phyloP scores from a whole-genome alignment of 2,888 invertebrate species.

The Lasioglossum figueresi region DNA sequence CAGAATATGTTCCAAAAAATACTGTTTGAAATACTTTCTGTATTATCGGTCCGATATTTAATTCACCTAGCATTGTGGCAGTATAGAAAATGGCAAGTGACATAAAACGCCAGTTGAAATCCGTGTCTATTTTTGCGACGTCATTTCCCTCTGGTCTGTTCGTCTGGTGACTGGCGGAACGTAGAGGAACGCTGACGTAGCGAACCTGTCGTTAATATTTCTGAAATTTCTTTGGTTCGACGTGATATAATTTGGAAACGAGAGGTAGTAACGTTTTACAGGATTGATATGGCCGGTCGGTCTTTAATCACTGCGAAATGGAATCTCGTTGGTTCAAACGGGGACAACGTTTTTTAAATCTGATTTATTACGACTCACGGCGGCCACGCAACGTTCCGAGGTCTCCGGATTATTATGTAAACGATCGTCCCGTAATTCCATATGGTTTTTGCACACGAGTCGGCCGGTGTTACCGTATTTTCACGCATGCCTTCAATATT shows the following conservation, averaged over 20 bases:
- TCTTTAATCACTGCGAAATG: neutral
- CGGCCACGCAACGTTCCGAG: neutral
- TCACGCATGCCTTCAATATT: neutral
- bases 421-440: neutral
- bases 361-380: neutral
- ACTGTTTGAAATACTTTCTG: neutral
- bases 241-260: neutral
- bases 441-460: neutral
- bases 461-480: neutral
- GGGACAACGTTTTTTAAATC: neutral
- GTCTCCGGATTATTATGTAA: neutral
- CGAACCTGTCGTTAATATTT: neutral
- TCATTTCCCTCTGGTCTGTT: neutral
- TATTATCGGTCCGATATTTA: neutral
- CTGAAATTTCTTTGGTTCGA: neutral
- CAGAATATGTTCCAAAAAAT: neutral
- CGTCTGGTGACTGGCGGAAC: neutral
- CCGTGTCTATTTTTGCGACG: neutral
- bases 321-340: neutral
- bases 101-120: neutral
- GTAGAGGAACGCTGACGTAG: neutral
- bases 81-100: neutral
- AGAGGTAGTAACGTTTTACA: neutral
- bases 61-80: neutral
- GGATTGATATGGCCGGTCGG: neutral